phyloP scores from a whole-genome alignment of 2,888 invertebrate genomes.

The Heliconius hortense region DNA sequence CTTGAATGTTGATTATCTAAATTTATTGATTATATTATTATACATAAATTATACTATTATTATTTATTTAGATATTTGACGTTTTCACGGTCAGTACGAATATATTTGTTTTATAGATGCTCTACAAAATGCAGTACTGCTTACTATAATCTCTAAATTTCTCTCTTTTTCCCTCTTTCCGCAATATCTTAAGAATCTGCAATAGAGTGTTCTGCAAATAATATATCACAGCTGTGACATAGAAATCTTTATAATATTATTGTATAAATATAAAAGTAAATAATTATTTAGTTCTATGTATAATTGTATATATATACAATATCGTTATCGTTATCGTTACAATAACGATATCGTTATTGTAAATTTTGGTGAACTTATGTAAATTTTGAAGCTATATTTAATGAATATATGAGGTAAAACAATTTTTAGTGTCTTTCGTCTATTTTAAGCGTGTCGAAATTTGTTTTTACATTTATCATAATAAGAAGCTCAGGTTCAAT shows the following conservation, averaged over 20 bases:
- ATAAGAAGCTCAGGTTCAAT: too few relatives aligned
- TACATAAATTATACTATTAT: background rate
- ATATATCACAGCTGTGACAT: too few relatives aligned
- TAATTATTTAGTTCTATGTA: background rate
- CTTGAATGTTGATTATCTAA: background rate
- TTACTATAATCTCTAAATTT: background rate
- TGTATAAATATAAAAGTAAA: too few relatives aligned
- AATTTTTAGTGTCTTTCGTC: background rate
- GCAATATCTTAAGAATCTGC: background rate
- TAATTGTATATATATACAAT: conserved; percentile 9
- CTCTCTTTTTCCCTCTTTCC: background rate
- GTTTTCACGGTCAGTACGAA: background rate
- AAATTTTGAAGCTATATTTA: conserved; percentile 7
- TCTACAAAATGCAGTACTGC: background rate
- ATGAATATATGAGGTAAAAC: conserved; percentile 5
- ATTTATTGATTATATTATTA: background rate
- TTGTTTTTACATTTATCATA: background rate
- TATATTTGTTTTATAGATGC: background rate
- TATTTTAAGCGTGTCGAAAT: background rate
- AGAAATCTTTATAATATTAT: too few relatives aligned
- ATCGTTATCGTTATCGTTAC: too few relatives aligned
- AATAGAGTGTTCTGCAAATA: background rate
- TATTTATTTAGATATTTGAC: too few relatives aligned
- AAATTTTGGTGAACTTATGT: conserved; percentile 8
- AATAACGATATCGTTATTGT: conserved; percentile 6